phyloP scores from a whole-genome alignment of 2,113 vertebrate species.

The Syngnathus scovelli region DNA sequence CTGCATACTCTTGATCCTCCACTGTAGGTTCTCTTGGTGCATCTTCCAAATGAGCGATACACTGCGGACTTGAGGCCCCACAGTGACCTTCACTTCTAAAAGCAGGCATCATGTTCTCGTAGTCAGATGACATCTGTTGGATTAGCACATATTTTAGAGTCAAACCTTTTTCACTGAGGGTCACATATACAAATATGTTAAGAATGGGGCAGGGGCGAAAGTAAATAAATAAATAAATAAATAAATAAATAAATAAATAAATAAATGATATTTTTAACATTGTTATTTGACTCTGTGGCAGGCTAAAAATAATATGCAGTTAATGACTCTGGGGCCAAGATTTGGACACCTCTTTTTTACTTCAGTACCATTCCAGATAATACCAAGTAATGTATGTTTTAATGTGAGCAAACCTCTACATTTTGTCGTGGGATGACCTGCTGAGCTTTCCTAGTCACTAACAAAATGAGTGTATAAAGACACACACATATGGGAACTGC shows the following conservation, averaged over 20 bases:
- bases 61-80: neutral
- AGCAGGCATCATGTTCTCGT: constrained; percentile 38
- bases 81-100: neutral
- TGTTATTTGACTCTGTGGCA: neutral
- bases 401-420: constrained; percentile 37
- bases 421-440: neutral
- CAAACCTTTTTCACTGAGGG: too few species aligned
- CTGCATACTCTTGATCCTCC: neutral
- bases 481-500: constrained; percentile 41
- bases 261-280: neutral
- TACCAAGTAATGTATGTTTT: neutral
- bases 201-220: too few species aligned
- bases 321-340: neutral
- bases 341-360: neutral
- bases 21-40: neutral
- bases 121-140: constrained; percentile 39
- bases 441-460: constrained; percentile 12
- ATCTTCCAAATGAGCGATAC: neutral
- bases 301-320: neutral
- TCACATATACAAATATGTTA: too few species aligned
- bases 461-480: constrained; percentile 46
- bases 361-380: neutral
- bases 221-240: too few species aligned
- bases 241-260: too few species aligned
- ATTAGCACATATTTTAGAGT: constrained; percentile 3